Evolutionary conservation across 1,140 invertebrate genomes (phyloP).

Genomic region (Drosophila rhopaloa): DNA sequence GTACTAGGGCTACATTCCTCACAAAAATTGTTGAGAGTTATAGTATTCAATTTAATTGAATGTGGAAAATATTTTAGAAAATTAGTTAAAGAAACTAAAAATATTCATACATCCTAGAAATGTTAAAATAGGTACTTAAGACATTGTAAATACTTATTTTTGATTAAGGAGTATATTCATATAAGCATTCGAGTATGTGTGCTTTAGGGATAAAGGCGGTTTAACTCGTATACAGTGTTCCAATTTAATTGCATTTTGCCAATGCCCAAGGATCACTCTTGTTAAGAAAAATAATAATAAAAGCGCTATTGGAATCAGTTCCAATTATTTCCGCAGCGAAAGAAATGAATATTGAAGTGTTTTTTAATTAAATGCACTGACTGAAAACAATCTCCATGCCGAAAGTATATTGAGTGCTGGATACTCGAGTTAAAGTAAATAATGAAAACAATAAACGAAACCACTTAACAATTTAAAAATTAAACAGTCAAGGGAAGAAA

Average conservation of each 20-base stretch:
- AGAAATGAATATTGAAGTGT: constrained; percentile 24
- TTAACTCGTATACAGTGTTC: neutral
- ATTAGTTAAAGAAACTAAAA: too few relatives aligned
- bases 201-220: constrained; percentile 5
- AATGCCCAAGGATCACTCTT: constrained; percentile 1
- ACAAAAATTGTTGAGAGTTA: constrained; percentile 13
- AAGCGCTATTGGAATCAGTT: constrained; percentile 15
- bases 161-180: too few relatives aligned
- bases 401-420: neutral
- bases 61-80: too few relatives aligned
- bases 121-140: too few relatives aligned
- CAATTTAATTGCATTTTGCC: constrained; percentile 4
- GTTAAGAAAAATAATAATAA: constrained; percentile 16
- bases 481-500: neutral
- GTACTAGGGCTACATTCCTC: constrained; percentile 1
- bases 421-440: constrained; percentile 1
- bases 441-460: constrained; percentile 28
- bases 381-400: constrained; percentile 1
- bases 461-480: constrained; percentile 3
- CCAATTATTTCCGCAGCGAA: constrained; percentile 31
- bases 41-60: too few relatives aligned
- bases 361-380: constrained; percentile 26
- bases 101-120: too few relatives aligned
- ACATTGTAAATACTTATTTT: neutral
- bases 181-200: constrained; percentile 42